These are phyloP conservation scores for Poeciliopsis occidentalis DNA, from an alignment of 2,113 vertebrate species.

Conservation along the genomic window DNA sequence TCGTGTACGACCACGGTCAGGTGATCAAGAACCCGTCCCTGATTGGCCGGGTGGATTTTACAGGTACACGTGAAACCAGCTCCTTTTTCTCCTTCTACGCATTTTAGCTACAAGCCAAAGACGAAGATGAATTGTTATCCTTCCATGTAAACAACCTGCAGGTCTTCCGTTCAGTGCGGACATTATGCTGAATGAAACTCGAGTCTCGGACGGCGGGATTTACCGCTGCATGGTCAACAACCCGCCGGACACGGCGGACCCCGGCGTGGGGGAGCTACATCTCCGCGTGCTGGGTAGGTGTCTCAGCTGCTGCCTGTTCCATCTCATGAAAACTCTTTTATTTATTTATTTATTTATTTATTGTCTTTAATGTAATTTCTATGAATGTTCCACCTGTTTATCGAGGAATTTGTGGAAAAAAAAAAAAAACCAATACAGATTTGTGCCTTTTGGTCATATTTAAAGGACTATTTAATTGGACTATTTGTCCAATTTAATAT, in stretches of 20 bases:
- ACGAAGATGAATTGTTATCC: background rate
- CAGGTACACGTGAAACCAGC: slow-evolving; percentile 47
- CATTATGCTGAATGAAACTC: slow-evolving; percentile 81
- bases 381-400: background rate
- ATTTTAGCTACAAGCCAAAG: background rate
- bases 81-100: background rate
- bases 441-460: background rate
- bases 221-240: slow-evolving; percentile 86
- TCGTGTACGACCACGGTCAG: slow-evolving; percentile 82
- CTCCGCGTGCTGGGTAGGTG: slow-evolving; percentile 79
- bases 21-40: slow-evolving; percentile 81
- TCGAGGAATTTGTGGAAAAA: accelerated
- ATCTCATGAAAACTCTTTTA: too few relatives aligned
- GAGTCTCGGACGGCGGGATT: slow-evolving; percentile 77
- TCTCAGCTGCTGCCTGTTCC: background rate
- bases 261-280: slow-evolving; percentile 79
- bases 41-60: slow-evolving; percentile 78
- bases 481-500: too few relatives aligned
- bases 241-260: slow-evolving; percentile 78
- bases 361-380: too few relatives aligned
- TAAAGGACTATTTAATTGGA: too few relatives aligned
- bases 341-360: too few relatives aligned
- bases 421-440: background rate
- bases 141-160: slow-evolving; percentile 10
- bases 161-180: slow-evolving; percentile 79